Conservation (phyloP, 2,888 invertebrate species). For the Drosophila antonietae region DNA sequence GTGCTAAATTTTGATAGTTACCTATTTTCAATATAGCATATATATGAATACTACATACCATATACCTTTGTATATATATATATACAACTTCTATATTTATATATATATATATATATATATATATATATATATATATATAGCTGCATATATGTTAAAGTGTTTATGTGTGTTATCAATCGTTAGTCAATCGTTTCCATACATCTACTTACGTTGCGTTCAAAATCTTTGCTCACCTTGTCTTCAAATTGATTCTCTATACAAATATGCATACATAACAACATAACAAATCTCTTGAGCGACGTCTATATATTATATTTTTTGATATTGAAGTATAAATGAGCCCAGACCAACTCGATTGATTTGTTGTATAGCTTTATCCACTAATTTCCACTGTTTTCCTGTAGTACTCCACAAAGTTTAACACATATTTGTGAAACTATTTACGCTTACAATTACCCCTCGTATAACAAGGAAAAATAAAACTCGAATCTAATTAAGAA, state of each 20-base stretch:
- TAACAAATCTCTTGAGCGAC: constrained; percentile 77
- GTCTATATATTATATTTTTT: constrained; percentile 77
- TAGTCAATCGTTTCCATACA: constrained; percentile 1
- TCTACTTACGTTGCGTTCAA: constrained; percentile 38
- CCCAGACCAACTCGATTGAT: constrained; percentile 81
- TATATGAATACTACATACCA: constrained; percentile 29
- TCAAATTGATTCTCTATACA: constrained; percentile 49
- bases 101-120: constrained; percentile 11
- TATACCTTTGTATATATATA: constrained; percentile 13
- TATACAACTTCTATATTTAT: constrained; percentile 5
- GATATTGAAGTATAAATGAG: constrained; percentile 76
- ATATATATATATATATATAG: constrained; percentile 28
- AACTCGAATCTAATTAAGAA: constrained; percentile 10
- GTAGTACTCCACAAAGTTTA: constrained; percentile 40
- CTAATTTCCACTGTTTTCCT: constrained; percentile 20
- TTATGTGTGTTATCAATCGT: constrained; percentile 18
- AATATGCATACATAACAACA: constrained; percentile 48
- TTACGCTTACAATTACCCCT: constrained; percentile 66
- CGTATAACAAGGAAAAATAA: constrained; percentile 37
- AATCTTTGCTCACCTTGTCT: constrained; percentile 65
- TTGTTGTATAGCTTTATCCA: constrained; percentile 58
- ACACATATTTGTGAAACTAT: constrained; percentile 66
- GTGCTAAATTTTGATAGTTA: constrained; percentile 74
- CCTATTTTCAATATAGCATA: constrained; percentile 59
- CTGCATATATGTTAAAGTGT: constrained; percentile 39